Evolutionary conservation across 2,888 invertebrate genomes (phyloP), one percentile per base, ranked within the genome.

Genomic region (Zhengitettix transpicula): DNA sequence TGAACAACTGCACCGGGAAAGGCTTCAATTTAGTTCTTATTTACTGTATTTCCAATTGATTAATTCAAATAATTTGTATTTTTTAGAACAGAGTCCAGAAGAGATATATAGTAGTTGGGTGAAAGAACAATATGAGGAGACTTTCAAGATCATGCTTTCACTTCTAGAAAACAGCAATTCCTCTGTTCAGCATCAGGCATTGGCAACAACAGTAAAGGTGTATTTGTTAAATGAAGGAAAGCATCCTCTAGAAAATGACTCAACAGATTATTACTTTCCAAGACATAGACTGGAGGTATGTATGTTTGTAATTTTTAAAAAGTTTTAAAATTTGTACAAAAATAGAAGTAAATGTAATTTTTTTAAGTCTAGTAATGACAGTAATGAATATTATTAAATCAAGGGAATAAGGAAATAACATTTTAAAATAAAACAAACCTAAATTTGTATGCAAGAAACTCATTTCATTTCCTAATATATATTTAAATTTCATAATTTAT

Each of bases 161-260:
- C 79, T 83, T 60, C 75, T 87, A 60, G 75, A 75, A 41, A 72
- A 74, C 28, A 77, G 78, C 9, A 76, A 78, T 63, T 70, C 73
- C 8, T 71, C 69, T 58, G 77, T 82, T 12, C 77, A 72, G 56
- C 72, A 77, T 9, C 81, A 83, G 72, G 85, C 87, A 0, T 73
- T 91, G 7, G 80, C 83, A 1, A 84, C 86, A 0, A 78, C 84
- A 56, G 83, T 89, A 79, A 85, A 85, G 68, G 72, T 90, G 60
- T 47, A 47, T n/a, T 74, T 91, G 66, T 78, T 81, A 53, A 78
- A 78, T 59, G 90, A 91, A 73, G 87, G 87, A 10, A 81, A 79
- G 68, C 74, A 80, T 69, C 85, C 86, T 0, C 67, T 86, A 44
- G 81, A 81, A 66, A 71, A 72, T 7, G 69, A 70, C 9, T 72